Conservation (phyloP, 1,140 invertebrate genomes). For the Drosophila ananassae region DNA sequence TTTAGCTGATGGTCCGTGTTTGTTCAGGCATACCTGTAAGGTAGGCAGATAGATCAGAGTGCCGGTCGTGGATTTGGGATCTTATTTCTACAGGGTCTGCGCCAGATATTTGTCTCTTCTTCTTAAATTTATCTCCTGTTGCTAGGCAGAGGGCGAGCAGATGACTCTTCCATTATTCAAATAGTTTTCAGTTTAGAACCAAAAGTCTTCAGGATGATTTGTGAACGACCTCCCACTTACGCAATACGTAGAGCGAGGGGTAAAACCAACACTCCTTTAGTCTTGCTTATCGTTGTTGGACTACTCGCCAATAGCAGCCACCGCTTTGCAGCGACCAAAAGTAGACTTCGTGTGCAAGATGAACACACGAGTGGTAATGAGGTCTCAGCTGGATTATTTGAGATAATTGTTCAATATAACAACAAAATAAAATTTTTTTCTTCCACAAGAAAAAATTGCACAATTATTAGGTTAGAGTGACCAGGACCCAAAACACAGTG, state of each 20-base stretch:
- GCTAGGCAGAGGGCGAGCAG: background rate
- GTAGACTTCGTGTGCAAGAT: too few relatives aligned
- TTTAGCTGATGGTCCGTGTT: background rate
- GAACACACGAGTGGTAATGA: slow-evolving; percentile 3
- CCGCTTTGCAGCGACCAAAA: slow-evolving; percentile 3
- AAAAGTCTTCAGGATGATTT: too few relatives aligned
- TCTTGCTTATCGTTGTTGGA: too few relatives aligned
- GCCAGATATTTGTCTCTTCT: background rate
- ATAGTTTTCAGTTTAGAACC: too few relatives aligned
- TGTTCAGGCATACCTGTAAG: background rate
- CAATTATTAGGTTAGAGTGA: too few relatives aligned
- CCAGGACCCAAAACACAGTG: too few relatives aligned
- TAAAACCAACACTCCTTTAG: too few relatives aligned
- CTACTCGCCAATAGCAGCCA: background rate
- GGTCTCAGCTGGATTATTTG: background rate
- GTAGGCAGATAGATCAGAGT: background rate
- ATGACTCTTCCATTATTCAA: slow-evolving; percentile 7
- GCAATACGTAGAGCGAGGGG: too few relatives aligned
- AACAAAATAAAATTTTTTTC: too few relatives aligned
- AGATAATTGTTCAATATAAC: too few relatives aligned
- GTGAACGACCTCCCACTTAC: too few relatives aligned
- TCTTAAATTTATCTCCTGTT: background rate
- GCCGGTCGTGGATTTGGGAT: background rate
- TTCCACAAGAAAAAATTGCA: too few relatives aligned
- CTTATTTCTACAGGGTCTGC: background rate